These are phyloP conservation scores for Papilio helenus DNA, from an alignment of 1,140 invertebrate genomes.

Conservation along the genomic window DNA sequence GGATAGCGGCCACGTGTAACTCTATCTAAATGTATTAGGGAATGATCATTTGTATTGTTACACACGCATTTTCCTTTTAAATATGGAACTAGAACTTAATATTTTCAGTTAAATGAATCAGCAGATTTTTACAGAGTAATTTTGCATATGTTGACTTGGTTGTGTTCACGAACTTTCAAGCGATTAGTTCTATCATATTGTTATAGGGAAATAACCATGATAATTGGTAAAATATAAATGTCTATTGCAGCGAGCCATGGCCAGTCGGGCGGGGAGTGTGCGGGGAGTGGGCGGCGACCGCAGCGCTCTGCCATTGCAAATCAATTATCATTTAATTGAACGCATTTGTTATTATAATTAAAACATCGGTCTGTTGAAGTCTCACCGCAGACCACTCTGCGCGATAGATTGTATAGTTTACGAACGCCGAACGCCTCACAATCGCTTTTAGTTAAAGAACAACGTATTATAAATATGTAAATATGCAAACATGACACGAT, in stretches of 20 bases:
- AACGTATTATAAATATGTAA: too few relatives aligned
- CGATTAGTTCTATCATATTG: not conserved
- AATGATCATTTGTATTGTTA: not conserved
- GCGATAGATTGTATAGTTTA: too few relatives aligned
- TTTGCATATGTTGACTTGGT: not conserved
- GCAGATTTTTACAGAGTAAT: too few relatives aligned
- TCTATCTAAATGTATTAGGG: not conserved
- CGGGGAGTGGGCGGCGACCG: not conserved
- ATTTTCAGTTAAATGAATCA: not conserved
- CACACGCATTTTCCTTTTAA: not conserved
- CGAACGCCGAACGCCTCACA: too few relatives aligned
- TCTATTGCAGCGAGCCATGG: not conserved
- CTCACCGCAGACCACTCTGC: not conserved
- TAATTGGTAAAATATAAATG: slow-evolving; percentile 7
- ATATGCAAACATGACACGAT: too few relatives aligned
- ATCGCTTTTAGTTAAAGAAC: too few relatives aligned
- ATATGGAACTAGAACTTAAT: not conserved
- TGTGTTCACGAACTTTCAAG: not conserved
- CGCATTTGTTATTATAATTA: slow-evolving; percentile 33
- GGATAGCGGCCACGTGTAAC: not conserved
- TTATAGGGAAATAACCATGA: not conserved
- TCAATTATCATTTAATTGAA: slow-evolving; percentile 32
- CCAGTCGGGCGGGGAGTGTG: not conserved
- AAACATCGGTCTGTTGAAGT: slow-evolving; percentile 8
- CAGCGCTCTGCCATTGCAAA: slow-evolving; percentile 10